Percentiles rank a stretch among this genome's conserved stretches.
Conservation (phyloP, 2,797 vertebrate genomes). For the Clangula hyemalis region DNA sequence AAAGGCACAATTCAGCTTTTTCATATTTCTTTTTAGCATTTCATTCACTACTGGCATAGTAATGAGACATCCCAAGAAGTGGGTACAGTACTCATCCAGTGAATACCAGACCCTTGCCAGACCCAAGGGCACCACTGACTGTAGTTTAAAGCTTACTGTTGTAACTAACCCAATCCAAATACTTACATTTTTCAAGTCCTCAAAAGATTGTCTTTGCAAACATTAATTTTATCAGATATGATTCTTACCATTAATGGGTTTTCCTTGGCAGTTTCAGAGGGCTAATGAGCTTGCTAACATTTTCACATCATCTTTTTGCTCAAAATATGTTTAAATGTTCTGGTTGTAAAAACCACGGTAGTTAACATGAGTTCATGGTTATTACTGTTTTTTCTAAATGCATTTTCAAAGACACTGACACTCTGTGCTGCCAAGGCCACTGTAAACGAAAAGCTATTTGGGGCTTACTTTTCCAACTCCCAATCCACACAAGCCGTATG, state of each 20-base stretch:
- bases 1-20: background rate
- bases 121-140: background rate
- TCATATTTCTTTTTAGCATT: background rate
- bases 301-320: background rate
- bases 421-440: background rate
- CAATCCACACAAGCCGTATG: background rate
- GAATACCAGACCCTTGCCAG: background rate
- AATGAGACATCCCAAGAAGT: background rate
- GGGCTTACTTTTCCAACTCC: background rate
- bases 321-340: background rate
- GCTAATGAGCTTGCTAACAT: constrained; percentile 24
- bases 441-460: constrained; percentile 23
- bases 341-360: background rate
- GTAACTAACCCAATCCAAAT: no score
- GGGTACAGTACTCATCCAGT: rapidly evolving
- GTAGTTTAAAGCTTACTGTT: rapidly evolving
- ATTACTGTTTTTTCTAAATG: background rate
- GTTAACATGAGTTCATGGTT: background rate
- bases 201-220: background rate
- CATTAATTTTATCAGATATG: background rate
- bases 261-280: background rate
- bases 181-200: background rate
- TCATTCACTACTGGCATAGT: background rate
- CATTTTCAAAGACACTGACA: background rate
- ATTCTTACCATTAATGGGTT: background rate